These are phyloP conservation scores for Columba livia DNA, from an alignment of 2,113 vertebrate species.

Conservation along the genomic window DNA sequence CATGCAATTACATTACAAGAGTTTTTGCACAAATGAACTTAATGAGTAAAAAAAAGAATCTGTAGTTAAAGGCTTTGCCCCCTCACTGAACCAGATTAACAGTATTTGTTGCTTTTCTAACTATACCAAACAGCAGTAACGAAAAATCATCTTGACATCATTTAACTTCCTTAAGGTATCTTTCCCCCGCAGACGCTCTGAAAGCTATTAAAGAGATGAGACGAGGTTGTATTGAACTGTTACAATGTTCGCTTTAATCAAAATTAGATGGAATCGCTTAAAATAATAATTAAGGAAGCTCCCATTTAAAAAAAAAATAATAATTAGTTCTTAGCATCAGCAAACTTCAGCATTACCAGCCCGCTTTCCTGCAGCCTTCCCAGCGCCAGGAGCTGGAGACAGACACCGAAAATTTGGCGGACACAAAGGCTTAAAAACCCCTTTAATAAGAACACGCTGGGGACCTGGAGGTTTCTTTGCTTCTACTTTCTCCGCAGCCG, in stretches of 20 bases:
- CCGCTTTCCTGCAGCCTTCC: not conserved
- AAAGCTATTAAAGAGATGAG: conserved; percentile 54
- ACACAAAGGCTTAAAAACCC: not conserved
- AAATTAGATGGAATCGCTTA: conserved; percentile 13
- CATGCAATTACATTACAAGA: not conserved
- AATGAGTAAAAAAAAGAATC: conserved; percentile 18
- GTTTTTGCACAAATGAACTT: conserved; percentile 40
- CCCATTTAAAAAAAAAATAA: not conserved
- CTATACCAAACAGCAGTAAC: conserved; percentile 44
- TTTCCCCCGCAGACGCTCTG: conserved; percentile 27
- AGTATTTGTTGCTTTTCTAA: conserved; percentile 62
- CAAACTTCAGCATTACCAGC: not conserved
- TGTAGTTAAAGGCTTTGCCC: conserved; percentile 53
- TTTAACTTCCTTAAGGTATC: conserved; percentile 59
- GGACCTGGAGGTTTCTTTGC: not conserved
- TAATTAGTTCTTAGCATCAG: not conserved
- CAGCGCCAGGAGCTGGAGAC: not conserved
- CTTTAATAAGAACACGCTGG: not conserved
- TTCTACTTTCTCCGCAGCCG: not conserved
- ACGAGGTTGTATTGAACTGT: not conserved
- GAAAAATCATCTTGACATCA: conserved; percentile 67
- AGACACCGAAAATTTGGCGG: not conserved
- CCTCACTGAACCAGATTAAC: conserved; percentile 67
- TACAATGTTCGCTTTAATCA: conserved; percentile 6
- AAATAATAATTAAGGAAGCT: conserved; percentile 8